phyloP scores from a whole-genome alignment of 1,140 invertebrate genomes.

The Apocrypta bakeri region DNA sequence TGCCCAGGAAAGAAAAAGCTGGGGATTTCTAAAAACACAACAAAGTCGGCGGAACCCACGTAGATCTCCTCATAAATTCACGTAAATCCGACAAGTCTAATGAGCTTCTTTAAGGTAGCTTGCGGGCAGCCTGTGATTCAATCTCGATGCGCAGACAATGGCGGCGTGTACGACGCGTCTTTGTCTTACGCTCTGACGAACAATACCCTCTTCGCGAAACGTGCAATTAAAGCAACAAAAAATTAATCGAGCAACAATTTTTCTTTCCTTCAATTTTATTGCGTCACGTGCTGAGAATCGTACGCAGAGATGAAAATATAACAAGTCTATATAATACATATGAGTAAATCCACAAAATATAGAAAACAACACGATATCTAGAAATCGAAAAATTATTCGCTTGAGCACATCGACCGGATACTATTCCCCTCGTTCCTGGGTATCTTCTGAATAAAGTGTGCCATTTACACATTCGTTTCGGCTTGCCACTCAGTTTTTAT shows the following conservation, averaged over 20 bases:
- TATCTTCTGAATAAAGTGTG: too few relatives aligned
- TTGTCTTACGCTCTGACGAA: neutral
- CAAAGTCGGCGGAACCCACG: neutral
- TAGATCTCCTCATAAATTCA: constrained; percentile 45
- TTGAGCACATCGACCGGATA: too few relatives aligned
- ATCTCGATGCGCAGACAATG: neutral
- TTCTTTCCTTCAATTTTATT: neutral
- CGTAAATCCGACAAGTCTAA: constrained; percentile 41
- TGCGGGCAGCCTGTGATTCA: neutral
- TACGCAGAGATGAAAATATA: neutral
- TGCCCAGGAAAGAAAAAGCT: neutral
- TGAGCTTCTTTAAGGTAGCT: constrained; percentile 25
- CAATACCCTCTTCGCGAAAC: neutral
- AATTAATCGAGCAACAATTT: constrained; percentile 34
- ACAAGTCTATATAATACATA: neutral
- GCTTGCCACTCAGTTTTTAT: too few relatives aligned
- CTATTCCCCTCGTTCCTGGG: too few relatives aligned
- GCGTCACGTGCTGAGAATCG: neutral
- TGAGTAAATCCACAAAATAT: too few relatives aligned
- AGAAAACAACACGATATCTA: too few relatives aligned
- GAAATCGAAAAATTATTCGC: too few relatives aligned
- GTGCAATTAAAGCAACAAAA: constrained; percentile 31
- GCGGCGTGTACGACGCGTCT: neutral
- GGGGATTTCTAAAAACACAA: constrained; percentile 27
- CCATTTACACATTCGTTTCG: too few relatives aligned